Evolutionary conservation across 2,797 vertebrate genomes (phyloP), one percentile per base, ranked within the genome.

Genomic region (Ciconia nigra): DNA sequence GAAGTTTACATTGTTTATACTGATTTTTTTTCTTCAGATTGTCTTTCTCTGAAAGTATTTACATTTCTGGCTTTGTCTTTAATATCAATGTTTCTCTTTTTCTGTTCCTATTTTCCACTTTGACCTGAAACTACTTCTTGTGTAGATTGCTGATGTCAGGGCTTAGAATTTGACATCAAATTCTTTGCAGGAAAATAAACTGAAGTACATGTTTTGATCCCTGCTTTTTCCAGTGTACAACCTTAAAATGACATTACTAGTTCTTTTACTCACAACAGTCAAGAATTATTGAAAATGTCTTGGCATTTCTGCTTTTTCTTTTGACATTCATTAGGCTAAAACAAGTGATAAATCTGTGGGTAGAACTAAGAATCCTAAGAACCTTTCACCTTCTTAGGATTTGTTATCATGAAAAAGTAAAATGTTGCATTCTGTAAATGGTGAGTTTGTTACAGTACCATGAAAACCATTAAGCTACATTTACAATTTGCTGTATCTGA

Each of bases 241-340:
- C 31, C 37, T 78, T 90, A 65, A 70, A 87, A 69, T 70, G 33
- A 59, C 29, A 49, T 55, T 65, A 17, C 17, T 51, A 28, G 25
- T 33, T 80, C 35, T 89, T 94, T 93, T 84, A 49, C 49, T 89
- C 51, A 65, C 17, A 82, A 15, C 9, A 35, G 55, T 37, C 63
- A 86, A 84, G 54, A 84, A 70, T 26, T 87, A 70, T 14, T 94
- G 76, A 85, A 95, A 97, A 87, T 63, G 16, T 44, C 26, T 83
- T 91, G 82, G 61, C 25, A 81, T 93, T 91, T 97, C 83, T 95
- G 35, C 25, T 81, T 91, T 92, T 84, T 49, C 25, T 46, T 91
- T 84, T 92, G 66, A 61, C 33, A 66, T 81, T 95, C 51, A 84
- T 90, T 94, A 85, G 21, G 17, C 52, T 69, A 91, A 96, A 86